A percentile compares a stretch with the other conserved stretches of the same genome.
These are phyloP conservation scores for Platycheirus rosarum DNA, from an alignment of 2,888 invertebrate species.

Conservation along the genomic window DNA sequence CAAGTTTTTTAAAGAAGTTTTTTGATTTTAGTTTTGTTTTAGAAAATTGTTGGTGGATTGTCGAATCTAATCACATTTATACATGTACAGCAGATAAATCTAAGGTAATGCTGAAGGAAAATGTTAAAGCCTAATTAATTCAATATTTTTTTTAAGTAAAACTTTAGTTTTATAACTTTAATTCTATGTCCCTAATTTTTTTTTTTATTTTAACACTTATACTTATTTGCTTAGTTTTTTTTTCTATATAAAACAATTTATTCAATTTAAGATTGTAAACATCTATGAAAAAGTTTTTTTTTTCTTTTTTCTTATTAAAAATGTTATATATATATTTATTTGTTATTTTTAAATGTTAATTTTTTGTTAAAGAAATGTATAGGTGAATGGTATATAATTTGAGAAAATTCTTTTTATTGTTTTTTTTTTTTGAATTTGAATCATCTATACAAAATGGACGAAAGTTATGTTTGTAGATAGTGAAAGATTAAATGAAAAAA, in stretches of 20 bases:
- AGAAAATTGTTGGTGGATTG: conserved; percentile 78
- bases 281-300: conserved; percentile 48
- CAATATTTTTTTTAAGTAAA: conserved; percentile 7
- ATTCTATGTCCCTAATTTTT: conserved; percentile 12
- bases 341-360: too few relatives aligned
- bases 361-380: too few relatives aligned
- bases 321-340: too few relatives aligned
- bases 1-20: conserved; percentile 32
- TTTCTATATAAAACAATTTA: conserved; percentile 13
- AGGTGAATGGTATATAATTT: conserved; percentile 32
- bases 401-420: conserved; percentile 4
- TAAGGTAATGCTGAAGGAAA: conserved; percentile 34
- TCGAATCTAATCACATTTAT: conserved; percentile 82
- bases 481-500: background rate
- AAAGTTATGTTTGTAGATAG: conserved; percentile 45
- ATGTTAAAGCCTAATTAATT: conserved; percentile 15
- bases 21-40: conserved; percentile 52
- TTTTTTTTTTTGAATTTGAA: conserved; percentile 4
- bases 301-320: conserved; percentile 8
- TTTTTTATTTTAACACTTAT: conserved; percentile 16
- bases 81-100: conserved; percentile 70
- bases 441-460: conserved; percentile 65
- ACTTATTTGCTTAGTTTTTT: background rate
- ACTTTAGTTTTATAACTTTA: conserved; percentile 28
- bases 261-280: conserved; percentile 76